Conservation (phyloP, 2,113 vertebrate species). For the Hyperoodon ampullatus region DNA sequence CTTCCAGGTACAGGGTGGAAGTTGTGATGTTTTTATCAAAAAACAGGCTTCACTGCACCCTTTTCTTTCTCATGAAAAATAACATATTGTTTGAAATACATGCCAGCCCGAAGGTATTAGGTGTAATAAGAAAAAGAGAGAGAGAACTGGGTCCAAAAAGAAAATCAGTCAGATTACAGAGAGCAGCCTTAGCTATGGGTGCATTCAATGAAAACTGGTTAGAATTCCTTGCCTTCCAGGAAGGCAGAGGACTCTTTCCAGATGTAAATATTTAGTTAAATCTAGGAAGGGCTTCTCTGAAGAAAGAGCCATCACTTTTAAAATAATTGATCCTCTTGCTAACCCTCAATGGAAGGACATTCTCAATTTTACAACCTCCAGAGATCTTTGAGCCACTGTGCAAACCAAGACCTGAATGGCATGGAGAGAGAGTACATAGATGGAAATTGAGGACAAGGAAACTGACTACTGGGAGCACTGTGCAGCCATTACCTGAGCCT, state of each 20-base stretch:
- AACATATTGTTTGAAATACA: not conserved
- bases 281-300: not conserved
- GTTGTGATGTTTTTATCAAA: not conserved
- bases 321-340: not conserved
- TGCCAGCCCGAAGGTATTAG: not conserved
- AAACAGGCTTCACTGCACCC: not conserved
- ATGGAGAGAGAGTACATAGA: not conserved
- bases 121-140: not conserved
- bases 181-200: not conserved
- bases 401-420: not conserved
- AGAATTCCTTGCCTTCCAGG: not conserved
- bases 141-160: not conserved
- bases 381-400: not conserved
- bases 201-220: not conserved
- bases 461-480: not conserved
- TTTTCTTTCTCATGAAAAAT: not conserved
- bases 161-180: not conserved
- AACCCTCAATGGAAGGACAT: not conserved
- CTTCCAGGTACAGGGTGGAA: not conserved
- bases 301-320: not conserved
- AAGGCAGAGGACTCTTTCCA: not conserved
- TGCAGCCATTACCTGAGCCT: not conserved
- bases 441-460: not conserved
- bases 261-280: not conserved
- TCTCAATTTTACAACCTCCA: constrained; percentile 23